Base-by-base conservation (phyloP, 2,797 vertebrate species). In the Bradypus variegatus region DNA sequence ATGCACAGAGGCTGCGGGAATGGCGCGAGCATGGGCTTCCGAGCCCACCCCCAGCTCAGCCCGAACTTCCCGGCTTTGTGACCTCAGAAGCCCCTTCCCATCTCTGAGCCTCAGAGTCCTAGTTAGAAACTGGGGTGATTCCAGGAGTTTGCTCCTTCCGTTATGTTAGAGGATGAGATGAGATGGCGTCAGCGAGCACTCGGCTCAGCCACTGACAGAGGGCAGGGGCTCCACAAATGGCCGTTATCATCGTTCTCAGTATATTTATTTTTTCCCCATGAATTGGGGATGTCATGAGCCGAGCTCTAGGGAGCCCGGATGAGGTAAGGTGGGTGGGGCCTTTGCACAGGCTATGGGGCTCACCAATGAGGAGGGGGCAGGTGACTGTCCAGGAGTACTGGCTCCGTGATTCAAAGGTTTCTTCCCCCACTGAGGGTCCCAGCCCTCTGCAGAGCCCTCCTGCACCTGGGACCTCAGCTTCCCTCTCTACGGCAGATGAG, bases 191-290 rank as follows among this genome's bases (percentile, higher is more conserved):
- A 12, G 64, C 65, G 36, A n/a, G 83, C 41, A 29, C 31, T 36
- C 75, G 25, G 58, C 70, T n/a, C 1, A 5, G 23, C 2, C 10
- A n/a, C 38, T 6, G 67, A 67, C 75, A 4, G 8, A 58, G 8
- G 36, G 13, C 0, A 23, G 67, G 29, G 53, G 33, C 50, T 50
- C 12, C 3, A 0, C 7, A 1, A 27, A 0, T 11, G 38, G 69
- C 64, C 45, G 0, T 3, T 10, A 14, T 18, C 11, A 6, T 4
- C 12, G 2, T 62, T 23, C 53, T 85, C 75, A 8, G 62, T 13
- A n/a, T 6, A 2, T 2, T 55, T 38, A 58, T 48, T 50, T 41
- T 88, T 38, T 38, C n/a, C n/a, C 79, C 65, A 33, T 25, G 76
- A 36, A 50, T 29, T 60, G 85, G 72, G 89, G 31, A 16, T 2